phyloP scores from a whole-genome alignment of 2,888 invertebrate genomes.

The Aleiodes testaceus region DNA sequence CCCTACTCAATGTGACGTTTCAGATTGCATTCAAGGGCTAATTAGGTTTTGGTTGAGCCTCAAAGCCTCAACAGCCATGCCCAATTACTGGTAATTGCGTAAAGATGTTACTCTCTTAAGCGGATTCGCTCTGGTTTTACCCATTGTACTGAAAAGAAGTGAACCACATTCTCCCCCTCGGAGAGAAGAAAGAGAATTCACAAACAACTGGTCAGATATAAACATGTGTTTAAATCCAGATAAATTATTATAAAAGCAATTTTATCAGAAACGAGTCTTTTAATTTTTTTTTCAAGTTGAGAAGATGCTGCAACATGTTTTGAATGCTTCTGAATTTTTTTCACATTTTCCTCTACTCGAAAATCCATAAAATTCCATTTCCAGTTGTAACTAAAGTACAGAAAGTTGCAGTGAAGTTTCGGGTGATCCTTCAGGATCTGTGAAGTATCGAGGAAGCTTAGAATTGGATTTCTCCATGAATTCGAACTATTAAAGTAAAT shows the following conservation, averaged over 20 bases:
- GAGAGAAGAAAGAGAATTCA: not conserved
- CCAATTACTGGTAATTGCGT: slow-evolving; percentile 73
- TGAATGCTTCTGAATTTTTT: not conserved
- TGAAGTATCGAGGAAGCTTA: too few relatives aligned
- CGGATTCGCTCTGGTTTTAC: slow-evolving; percentile 69
- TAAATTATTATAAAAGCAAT: slow-evolving; percentile 26
- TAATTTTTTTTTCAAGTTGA: not conserved
- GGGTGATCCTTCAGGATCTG: too few relatives aligned
- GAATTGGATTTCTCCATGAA: too few relatives aligned
- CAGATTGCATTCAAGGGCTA: slow-evolving; percentile 67
- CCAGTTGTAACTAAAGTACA: too few relatives aligned
- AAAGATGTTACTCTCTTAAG: slow-evolving; percentile 72
- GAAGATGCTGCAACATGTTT: too few relatives aligned
- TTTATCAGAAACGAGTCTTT: too few relatives aligned
- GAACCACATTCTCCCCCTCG: slow-evolving; percentile 45
- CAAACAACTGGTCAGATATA: slow-evolving; percentile 24
- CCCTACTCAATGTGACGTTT: slow-evolving; percentile 47
- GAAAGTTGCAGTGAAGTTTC: too few relatives aligned
- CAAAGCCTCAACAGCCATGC: slow-evolving; percentile 50
- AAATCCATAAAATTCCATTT: too few relatives aligned
- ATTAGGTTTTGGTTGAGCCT: slow-evolving; percentile 65
- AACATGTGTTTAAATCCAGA: slow-evolving; percentile 23
- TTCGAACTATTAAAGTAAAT: not conserved
- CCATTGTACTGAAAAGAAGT: slow-evolving; percentile 63
- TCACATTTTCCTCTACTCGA: not conserved